Base-by-base conservation (phyloP, 2,113 vertebrate genomes). In the Vireo altiloquus region DNA sequence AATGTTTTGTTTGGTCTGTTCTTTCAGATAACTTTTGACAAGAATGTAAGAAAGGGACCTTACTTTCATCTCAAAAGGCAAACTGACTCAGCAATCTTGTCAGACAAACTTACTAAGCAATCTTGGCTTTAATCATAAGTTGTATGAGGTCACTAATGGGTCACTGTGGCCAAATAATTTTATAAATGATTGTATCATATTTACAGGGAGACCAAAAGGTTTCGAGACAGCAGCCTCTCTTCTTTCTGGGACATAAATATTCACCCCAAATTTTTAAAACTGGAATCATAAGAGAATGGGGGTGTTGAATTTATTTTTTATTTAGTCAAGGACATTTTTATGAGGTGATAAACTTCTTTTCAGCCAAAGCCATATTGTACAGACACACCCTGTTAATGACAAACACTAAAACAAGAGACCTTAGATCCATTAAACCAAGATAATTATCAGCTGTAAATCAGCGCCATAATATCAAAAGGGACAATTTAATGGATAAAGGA, bases 381-480 rank as follows among this genome's bases (percentile, higher is more conserved):
- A 95, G 80, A 93, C 39, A 82, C 30, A 87, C 33, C 7, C 47
- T 78, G 20, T 60, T 95, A 90, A 92, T 93, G 68, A 52, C 30
- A 94, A 97, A 95, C 47, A 89, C 35, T 95, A 95, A 97, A 97
- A 16, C 6, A 80, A 90, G 85, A 94, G 78, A 92, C 27, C 68
- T 92, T 82, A 92, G 87, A 94, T n/a, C n/a, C 39, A 91, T 80
- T 95, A 96, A 74, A 65, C 57, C 21, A 72, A 94, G 77, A 79
- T 95, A 88, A 94, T 92, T 79, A 89, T 75, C 44, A 88, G 60
- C 44, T 66, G 23, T 89, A 96, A 96, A 95, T 95, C 90, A 94
- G 28, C 42, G 15, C 40, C 33, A 35, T 91, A 82, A 69, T 87
- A 84, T 91, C 70, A 92, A 94, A 93, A 37, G n/a, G 2, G 17